phyloP scores from a whole-genome alignment of 2,888 invertebrate species.

The Synergus laeviventris region DNA sequence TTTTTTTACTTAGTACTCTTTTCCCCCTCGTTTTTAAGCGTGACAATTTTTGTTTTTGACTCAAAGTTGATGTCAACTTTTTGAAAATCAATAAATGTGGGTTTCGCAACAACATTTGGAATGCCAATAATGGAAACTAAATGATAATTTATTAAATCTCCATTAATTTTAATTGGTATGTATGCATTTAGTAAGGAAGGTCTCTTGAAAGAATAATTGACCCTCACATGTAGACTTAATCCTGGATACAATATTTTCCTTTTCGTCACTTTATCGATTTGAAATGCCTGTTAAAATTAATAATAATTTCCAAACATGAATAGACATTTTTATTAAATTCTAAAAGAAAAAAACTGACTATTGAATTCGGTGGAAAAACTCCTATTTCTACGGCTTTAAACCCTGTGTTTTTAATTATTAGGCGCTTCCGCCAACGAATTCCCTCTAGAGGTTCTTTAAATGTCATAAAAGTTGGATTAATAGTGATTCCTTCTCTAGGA shows the following conservation, averaged over 20 bases:
- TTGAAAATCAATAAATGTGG: conserved; percentile 74
- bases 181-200: conserved; percentile 63
- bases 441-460: conserved; percentile 76
- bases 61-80: conserved; percentile 74
- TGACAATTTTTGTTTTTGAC: conserved; percentile 70
- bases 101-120: conserved; percentile 65
- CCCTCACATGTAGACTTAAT: conserved; percentile 67
- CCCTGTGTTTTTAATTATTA: conserved; percentile 73
- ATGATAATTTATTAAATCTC: conserved; percentile 64
- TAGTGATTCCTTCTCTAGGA: conserved; percentile 62
- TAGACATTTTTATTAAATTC: too few species aligned
- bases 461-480: conserved; percentile 71
- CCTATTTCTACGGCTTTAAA: conserved; percentile 67
- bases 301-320: too few species aligned
- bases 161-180: conserved; percentile 73
- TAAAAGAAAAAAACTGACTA: conserved; percentile 63
- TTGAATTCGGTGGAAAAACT: conserved; percentile 72
- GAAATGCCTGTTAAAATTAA: conserved; percentile 67
- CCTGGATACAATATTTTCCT: conserved; percentile 71
- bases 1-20: conserved; percentile 66
- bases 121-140: conserved; percentile 64
- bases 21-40: conserved; percentile 72
- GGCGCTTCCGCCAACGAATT: conserved; percentile 64
- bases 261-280: conserved; percentile 63
- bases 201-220: conserved; percentile 70